A percentile compares a stretch with the other conserved stretches of the same genome.
Evolutionary conservation across 2,797 vertebrate species (phyloP).

Genomic region (Gobio occitaniae): DNA sequence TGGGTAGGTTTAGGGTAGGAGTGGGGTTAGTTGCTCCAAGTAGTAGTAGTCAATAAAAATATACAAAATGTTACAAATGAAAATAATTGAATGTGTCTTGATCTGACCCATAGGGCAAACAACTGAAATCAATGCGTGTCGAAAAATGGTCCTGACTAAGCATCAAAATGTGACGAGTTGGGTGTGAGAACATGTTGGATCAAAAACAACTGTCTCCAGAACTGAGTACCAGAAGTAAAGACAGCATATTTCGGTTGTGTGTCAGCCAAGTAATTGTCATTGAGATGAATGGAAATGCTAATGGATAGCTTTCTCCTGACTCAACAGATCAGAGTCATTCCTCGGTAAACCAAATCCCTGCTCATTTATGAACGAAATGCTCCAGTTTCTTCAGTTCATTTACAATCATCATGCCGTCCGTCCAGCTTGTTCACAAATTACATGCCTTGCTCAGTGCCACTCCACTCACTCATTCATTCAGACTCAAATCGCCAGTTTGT

Average conservation of each 20-base stretch:
- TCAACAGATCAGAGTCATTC: background rate
- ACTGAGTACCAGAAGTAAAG: background rate
- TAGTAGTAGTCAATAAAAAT: too few relatives aligned
- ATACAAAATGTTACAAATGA: too few relatives aligned
- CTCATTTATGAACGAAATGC: background rate
- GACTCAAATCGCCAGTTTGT: background rate
- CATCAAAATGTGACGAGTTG: too few relatives aligned
- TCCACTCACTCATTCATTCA: conserved; percentile 13
- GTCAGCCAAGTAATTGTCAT: conserved; percentile 8
- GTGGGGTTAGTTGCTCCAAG: too few relatives aligned
- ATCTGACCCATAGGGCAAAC: too few relatives aligned
- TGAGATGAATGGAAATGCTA: background rate
- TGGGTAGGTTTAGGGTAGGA: too few relatives aligned
- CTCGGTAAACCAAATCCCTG: background rate
- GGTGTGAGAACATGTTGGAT: too few relatives aligned
- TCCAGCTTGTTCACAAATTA: conserved; percentile 21
- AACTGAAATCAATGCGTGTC: too few relatives aligned
- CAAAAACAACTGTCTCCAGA: background rate
- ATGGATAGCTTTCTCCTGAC: background rate
- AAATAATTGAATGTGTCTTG: too few relatives aligned
- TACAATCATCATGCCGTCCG: background rate
- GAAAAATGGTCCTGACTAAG: too few relatives aligned
- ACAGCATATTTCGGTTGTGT: background rate
- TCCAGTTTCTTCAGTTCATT: background rate
- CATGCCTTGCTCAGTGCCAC: background rate